Evolutionary conservation across 1,140 invertebrate genomes (phyloP), one percentile per base, ranked within the genome.

Genomic region (Uloborus diversus): DNA sequence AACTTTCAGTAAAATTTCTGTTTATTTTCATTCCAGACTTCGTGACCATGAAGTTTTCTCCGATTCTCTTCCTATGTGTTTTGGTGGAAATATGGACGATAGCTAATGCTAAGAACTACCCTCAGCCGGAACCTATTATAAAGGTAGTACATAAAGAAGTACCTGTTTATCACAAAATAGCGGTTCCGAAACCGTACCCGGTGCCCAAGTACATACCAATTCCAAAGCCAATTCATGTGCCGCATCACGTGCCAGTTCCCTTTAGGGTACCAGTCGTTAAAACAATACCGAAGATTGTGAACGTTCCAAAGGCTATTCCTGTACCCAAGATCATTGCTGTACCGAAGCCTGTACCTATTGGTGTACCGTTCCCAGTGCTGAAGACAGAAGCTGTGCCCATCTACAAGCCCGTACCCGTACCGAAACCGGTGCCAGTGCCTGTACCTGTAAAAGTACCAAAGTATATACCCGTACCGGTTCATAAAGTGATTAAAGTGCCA

Each of bases 401-500:
- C 62, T 84, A 82, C 78, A 85, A 85, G 68, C 80, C 69, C 4
- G 80, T 83, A 14, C 62, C 76, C 17, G 79, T 84, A 20, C 82
- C 82, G 3, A 82, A 84, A 25, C 57, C 59, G 17, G 81, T 82
- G 1, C 81, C 75, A 1, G 81, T 82, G 1, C 83, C 84, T 3
- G 66, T 82, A 14, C 84, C 84, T 25, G 84, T 85, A 0, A 83
- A 84, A 56, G 83, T 84, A 14, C 83, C 83, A 9, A 84, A 84
- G 35, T 81, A 83, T 53, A 82, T 84, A 14, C 83, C 83, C n/a
- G 83, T 83, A 56, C 84, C 84, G 35, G 75, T 84, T 13, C 84
- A 84, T 13, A 85, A 85, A 62, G 35, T 85, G 13, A 80, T 85
- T 42, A 83, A 84, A 47, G 83, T 85, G 9, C 84, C 84, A 25